phyloP scores from a whole-genome alignment of 2,888 invertebrate genomes.

The Lasioglossum oenotherae region DNA sequence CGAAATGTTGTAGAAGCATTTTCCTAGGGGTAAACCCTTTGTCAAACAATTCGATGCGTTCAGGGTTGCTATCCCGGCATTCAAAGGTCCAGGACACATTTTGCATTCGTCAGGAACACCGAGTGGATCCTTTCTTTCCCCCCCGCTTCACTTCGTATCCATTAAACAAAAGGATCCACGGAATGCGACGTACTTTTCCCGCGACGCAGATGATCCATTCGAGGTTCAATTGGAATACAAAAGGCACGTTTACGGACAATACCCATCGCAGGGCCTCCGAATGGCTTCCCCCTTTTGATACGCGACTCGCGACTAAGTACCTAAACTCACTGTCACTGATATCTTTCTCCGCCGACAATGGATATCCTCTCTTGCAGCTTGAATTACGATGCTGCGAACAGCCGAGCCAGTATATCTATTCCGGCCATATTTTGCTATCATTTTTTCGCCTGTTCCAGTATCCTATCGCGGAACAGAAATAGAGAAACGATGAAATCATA shows the following conservation, averaged over 20 bases:
- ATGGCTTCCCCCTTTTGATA: slow-evolving; percentile 68
- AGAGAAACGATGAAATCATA: not conserved
- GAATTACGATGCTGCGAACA: slow-evolving; percentile 59
- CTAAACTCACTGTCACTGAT: slow-evolving; percentile 69
- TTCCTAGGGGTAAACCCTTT: not conserved
- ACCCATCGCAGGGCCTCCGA: slow-evolving; percentile 55
- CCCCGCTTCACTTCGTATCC: not conserved
- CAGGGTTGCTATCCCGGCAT: not conserved
- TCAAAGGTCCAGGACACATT: not conserved
- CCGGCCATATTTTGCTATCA: slow-evolving; percentile 7
- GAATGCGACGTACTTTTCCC: slow-evolving; percentile 52
- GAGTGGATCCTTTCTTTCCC: not conserved
- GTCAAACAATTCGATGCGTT: not conserved
- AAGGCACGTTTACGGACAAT: slow-evolving; percentile 72
- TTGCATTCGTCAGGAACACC: not conserved
- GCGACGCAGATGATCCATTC: slow-evolving; percentile 62
- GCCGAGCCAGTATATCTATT: slow-evolving; percentile 55
- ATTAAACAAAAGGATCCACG: slow-evolving; percentile 41
- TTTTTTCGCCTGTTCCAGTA: not conserved
- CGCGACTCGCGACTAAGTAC: slow-evolving; percentile 64
- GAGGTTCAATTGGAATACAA: slow-evolving; percentile 73
- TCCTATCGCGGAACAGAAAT: not conserved
- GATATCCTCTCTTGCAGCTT: slow-evolving; percentile 40
- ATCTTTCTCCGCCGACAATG: slow-evolving; percentile 64
- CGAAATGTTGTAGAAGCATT: not conserved